Percentiles rank a stretch among this genome's conserved stretches.
These are phyloP conservation scores for Aythya baeri DNA, from an alignment of 2,113 vertebrate genomes.

Conservation along the genomic window DNA sequence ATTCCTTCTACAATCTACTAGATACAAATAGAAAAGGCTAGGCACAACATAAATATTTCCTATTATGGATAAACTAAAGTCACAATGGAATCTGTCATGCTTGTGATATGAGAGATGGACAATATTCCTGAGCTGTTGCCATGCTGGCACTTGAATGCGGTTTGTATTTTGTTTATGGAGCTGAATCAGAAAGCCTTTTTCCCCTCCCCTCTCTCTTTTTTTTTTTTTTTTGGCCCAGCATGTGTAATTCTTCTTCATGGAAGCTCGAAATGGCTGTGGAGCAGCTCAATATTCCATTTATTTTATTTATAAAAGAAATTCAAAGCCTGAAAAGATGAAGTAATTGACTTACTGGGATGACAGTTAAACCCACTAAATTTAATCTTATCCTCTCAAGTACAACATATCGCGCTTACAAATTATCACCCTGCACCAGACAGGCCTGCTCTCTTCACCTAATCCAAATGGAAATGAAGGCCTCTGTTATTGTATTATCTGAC, in stretches of 20 bases:
- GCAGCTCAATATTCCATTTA: conserved; percentile 89
- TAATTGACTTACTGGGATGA: conserved; percentile 90
- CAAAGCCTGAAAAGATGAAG: conserved; percentile 89
- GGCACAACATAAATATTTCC: conserved; percentile 80
- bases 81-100: conserved; percentile 82
- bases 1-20: conserved; percentile 63
- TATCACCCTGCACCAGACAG: conserved; percentile 88
- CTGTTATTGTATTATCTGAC: conserved; percentile 96
- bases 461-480: conserved; percentile 88
- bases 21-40: conserved; percentile 68
- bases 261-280: conserved; percentile 80
- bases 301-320: conserved; percentile 90
- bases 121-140: conserved; percentile 77
- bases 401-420: conserved; percentile 87
- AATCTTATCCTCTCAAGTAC: conserved; percentile 90
- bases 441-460: conserved; percentile 86
- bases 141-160: conserved; percentile 76
- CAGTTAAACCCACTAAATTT: conserved; percentile 91
- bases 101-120: conserved; percentile 81
- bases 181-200: conserved; percentile 75
- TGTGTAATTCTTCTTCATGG: conserved; percentile 85
- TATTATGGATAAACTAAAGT: conserved; percentile 82
- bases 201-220: neutral
- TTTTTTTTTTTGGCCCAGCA: conserved; percentile 66
- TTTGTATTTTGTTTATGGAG: conserved; percentile 84